Evolutionary conservation across 2,888 invertebrate species (phyloP).

Genomic region (Campaea margaritaria): DNA sequence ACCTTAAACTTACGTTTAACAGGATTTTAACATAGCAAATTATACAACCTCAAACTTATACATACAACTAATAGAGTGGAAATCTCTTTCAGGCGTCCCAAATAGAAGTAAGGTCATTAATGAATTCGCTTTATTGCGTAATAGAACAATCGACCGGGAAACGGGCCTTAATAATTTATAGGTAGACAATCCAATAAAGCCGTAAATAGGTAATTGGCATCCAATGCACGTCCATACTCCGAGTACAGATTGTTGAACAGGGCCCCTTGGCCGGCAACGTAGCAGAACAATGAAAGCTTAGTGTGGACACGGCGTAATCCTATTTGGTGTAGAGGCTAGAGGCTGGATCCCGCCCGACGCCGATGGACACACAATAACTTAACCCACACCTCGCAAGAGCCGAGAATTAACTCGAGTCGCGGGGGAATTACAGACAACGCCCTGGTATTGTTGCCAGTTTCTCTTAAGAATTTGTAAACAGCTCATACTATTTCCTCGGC

Average conservation of each 20-base stretch:
- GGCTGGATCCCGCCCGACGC: slow-evolving; percentile 33
- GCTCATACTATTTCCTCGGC: slow-evolving; percentile 29
- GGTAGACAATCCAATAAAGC: slow-evolving; percentile 46
- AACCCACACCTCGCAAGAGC: slow-evolving; percentile 50
- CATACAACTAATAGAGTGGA: no score
- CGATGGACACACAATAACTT: slow-evolving; percentile 60
- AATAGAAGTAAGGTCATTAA: slow-evolving; percentile 30
- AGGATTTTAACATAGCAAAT: no score
- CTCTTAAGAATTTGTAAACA: slow-evolving; percentile 39
- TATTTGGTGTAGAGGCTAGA: slow-evolving; percentile 52
- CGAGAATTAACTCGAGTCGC: slow-evolving; percentile 47
- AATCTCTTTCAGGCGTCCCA: no score
- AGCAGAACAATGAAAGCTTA: slow-evolving; percentile 57
- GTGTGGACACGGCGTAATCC: slow-evolving; percentile 64
- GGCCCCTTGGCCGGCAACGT: slow-evolving; percentile 48
- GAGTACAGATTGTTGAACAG: slow-evolving; percentile 51
- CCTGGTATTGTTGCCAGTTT: slow-evolving; percentile 36
- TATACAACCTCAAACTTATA: no score
- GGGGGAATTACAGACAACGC: slow-evolving; percentile 38
- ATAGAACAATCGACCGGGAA: slow-evolving; percentile 33
- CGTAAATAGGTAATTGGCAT: slow-evolving; percentile 48
- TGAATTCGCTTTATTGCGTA: slow-evolving; percentile 38
- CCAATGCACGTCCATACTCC: slow-evolving; percentile 49
- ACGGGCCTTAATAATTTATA: slow-evolving; percentile 43
- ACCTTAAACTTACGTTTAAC: no score